Base-by-base conservation (phyloP, 2,888 invertebrate species). In the Dione vanillae region DNA sequence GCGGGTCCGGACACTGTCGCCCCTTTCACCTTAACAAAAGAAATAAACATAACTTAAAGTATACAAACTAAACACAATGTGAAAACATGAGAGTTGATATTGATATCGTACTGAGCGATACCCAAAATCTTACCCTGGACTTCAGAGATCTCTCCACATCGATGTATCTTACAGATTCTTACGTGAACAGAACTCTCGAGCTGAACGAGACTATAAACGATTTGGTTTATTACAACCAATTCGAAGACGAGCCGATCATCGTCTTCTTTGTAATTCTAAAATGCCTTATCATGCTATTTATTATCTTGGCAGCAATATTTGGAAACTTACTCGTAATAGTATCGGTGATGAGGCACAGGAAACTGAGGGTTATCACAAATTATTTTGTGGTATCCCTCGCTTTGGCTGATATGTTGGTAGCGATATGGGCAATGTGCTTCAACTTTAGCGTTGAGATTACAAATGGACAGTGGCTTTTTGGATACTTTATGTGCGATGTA, bases 341-440 rank as follows among this genome's bases (percentile, higher is more conserved):
- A 49, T 97, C 96, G 89, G 98, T 85, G 94, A 97, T 91, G 90
- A 84, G 92, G 59, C 94, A 95, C 85, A 94, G 95, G 78, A 95
- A 95, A 85, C 82, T 95, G 76, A 88, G 95, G 78, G 97, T 97
- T 35, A 97, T 98, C 76, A 98, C 98, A 73, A 99, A 99, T 92
- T 98, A 98, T 87, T 99, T 99, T 88, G 98, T 99, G 19, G 98
- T 99, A 11, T 98, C 98, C 0, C 90, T 99, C 75, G 99, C 99
- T 0, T 94, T 98, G 79, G 98, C 99, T 10, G 99, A 99, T 83
- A 97, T 99, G 95, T 91, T 99, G 35, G 99, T 99, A 0, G 98
- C 99, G 0, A 96, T 98, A 43, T 97, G 97, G 94, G 98, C 98
- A 0, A 98, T 98, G 98, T 97, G 97, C 78, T 98, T 98, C 87